Conservation (phyloP, 2,797 vertebrate species). For the Scolopax rusticola region DNA sequence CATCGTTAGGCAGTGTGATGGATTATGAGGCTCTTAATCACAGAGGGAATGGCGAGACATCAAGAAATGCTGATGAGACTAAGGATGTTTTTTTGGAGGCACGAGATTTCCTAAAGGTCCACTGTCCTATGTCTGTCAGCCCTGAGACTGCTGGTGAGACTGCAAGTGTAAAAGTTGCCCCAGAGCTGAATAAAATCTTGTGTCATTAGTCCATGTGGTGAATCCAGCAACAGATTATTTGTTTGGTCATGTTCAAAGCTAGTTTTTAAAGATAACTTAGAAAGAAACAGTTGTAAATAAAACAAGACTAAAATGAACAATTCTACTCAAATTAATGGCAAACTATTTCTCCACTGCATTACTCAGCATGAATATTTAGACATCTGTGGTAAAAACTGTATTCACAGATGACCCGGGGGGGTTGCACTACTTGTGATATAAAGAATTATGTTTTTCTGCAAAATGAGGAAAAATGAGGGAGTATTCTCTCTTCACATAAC, state of each 20-base stretch:
- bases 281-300: background rate
- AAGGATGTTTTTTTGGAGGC: background rate
- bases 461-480: background rate
- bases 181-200: background rate
- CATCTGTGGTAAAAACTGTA: background rate
- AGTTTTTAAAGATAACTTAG: background rate
- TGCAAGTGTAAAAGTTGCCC: background rate
- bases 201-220: background rate
- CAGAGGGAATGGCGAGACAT: background rate
- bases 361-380: background rate
- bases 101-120: background rate
- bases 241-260: background rate
- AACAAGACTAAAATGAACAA: background rate
- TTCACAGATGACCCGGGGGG: background rate
- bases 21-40: background rate
- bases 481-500: background rate
- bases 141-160: background rate
- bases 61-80: background rate
- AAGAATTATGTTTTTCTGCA: background rate
- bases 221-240: background rate
- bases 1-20: accelerated
- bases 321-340: background rate
- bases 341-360: background rate
- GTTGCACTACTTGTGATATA: background rate
- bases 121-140: background rate